Conservation (phyloP, 2,888 invertebrate genomes). For the Eubasilissa splendida region DNA sequence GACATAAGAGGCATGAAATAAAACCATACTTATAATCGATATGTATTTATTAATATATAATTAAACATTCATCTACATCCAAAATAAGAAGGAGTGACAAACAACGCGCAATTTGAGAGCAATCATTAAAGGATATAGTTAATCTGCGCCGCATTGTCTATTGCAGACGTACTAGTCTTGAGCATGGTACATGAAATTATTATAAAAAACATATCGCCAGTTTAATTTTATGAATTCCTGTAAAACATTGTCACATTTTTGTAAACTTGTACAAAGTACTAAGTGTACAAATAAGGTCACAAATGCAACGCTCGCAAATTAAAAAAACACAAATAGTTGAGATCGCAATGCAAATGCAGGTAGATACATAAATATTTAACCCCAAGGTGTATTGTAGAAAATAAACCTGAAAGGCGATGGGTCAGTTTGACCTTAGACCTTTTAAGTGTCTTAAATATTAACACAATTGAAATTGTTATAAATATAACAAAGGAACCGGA, state of each 20-base stretch:
- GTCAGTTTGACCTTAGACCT: slow-evolving; percentile 5
- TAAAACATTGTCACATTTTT: not conserved
- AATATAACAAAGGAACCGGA: not conserved
- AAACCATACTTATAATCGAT: slow-evolving; percentile 56
- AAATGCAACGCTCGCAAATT: slow-evolving; percentile 33
- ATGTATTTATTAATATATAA: slow-evolving; percentile 59
- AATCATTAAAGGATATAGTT: slow-evolving; percentile 5
- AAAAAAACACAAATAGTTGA: slow-evolving; percentile 4
- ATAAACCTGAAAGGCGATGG: not conserved
- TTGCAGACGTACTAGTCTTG: too few relatives aligned
- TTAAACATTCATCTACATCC: slow-evolving; percentile 59
- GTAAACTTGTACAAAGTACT: not conserved
- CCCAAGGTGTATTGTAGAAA: slow-evolving; percentile 14
- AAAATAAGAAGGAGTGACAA: slow-evolving; percentile 44
- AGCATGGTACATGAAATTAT: not conserved
- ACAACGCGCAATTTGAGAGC: slow-evolving; percentile 19
- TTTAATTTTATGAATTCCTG: slow-evolving; percentile 2
- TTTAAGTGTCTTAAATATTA: slow-evolving; percentile 6
- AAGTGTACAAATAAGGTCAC: not conserved
- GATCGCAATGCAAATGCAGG: slow-evolving; percentile 19
- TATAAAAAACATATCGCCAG: slow-evolving; percentile 6
- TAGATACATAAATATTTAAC: slow-evolving; percentile 4
- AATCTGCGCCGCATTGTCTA: not conserved
- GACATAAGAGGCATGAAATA: slow-evolving; percentile 20
- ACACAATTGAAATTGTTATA: not conserved